A percentile compares a stretch with the other conserved stretches of the same genome.
These are phyloP conservation scores for Acronicta aceris DNA, from an alignment of 2,888 invertebrate species.

Conservation along the genomic window DNA sequence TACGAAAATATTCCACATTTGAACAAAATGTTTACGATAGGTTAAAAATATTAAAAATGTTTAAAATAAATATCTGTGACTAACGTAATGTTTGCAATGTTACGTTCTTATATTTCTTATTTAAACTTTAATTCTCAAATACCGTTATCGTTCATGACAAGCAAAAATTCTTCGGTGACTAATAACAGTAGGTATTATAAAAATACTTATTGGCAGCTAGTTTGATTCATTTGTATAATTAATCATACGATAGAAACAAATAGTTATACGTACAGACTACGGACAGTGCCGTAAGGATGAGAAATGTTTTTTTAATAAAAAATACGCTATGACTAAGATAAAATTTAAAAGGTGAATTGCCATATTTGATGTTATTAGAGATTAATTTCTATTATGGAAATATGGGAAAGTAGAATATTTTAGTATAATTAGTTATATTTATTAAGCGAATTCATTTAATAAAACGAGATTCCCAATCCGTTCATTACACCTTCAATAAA, in stretches of 20 bases:
- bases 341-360: too few relatives aligned
- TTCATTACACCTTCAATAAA: constrained; percentile 35
- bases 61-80: constrained; percentile 14
- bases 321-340: neutral
- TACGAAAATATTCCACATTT: constrained; percentile 3
- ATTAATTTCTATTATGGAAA: constrained; percentile 4
- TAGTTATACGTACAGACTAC: neutral
- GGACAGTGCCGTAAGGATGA: neutral
- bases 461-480: constrained; percentile 18
- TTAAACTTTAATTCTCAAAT: constrained; percentile 12
- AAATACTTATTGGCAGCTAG: constrained; percentile 10
- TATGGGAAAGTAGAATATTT: constrained; percentile 6
- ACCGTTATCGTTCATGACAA: constrained; percentile 21
- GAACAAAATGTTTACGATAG: constrained; percentile 6
- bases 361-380: neutral
- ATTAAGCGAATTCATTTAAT: constrained; percentile 5
- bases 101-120: constrained; percentile 8
- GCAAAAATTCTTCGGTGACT: constrained; percentile 33
- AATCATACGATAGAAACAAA: constrained; percentile 15
- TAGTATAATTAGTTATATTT: neutral
- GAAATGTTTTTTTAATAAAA: constrained; percentile 4
- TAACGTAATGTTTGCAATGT: constrained; percentile 19
- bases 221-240: constrained; percentile 28
- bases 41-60: neutral
- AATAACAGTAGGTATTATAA: constrained; percentile 22